phyloP scores from a whole-genome alignment of 2,888 invertebrate species.

The Ptycholaimellus sp. region DNA sequence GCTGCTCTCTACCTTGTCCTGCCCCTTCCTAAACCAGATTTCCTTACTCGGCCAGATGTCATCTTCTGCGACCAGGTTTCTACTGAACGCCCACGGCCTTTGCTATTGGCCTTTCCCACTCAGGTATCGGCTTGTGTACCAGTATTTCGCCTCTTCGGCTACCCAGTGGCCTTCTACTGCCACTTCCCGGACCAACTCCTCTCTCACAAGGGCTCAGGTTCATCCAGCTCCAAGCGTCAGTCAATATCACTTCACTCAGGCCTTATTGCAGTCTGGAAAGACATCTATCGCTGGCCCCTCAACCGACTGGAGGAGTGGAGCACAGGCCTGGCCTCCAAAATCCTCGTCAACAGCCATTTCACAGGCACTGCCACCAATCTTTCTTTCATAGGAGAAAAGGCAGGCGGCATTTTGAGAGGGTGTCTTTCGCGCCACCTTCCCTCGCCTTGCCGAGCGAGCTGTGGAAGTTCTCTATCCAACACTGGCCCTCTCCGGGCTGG shows the following conservation, averaged over 20 bases:
- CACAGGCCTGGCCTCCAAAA: conserved; percentile 55
- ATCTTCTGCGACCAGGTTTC: conserved; percentile 59
- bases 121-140: conserved; percentile 68
- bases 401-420: conserved; percentile 32
- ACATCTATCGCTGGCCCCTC: conserved; percentile 56
- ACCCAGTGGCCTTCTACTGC: conserved; percentile 55
- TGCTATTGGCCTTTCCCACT: neutral
- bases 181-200: conserved; percentile 89
- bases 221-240: no score
- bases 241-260: neutral
- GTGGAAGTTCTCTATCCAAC: conserved; percentile 76
- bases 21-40: no score
- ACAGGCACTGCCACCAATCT: conserved; percentile 35
- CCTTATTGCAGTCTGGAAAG: conserved; percentile 3
- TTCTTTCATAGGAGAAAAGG: neutral
- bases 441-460: conserved; percentile 37
- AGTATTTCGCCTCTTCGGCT: conserved; percentile 40
- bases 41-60: conserved; percentile 43
- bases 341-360: conserved; percentile 82
- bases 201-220: conserved; percentile 6
- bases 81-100: conserved; percentile 30
- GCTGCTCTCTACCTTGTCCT: conserved; percentile 58
- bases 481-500: no score
- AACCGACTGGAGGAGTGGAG: conserved; percentile 74
- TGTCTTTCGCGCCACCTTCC: conserved; percentile 63